Percentiles rank a stretch among this genome's conserved stretches.
These are phyloP conservation scores for Leucophenga montana DNA, from an alignment of 2,888 invertebrate species.

Conservation along the genomic window DNA sequence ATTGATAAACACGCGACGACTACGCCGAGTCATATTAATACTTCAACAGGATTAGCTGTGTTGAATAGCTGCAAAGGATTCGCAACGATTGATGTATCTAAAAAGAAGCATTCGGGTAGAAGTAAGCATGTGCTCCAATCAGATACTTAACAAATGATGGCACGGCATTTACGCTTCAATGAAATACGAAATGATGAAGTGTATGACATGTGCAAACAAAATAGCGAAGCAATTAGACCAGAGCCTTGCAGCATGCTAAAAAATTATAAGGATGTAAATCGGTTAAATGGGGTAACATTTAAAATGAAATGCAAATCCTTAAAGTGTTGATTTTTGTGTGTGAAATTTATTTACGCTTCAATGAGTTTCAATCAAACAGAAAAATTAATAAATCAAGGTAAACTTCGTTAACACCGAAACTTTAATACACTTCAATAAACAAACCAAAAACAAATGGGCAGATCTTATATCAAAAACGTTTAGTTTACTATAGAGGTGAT, in stretches of 20 bases:
- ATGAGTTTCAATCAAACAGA: background rate
- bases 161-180: too few relatives aligned
- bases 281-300: background rate
- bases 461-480: too few relatives aligned
- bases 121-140: too few relatives aligned
- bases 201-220: background rate
- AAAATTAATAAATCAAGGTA: too few relatives aligned
- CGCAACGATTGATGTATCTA: background rate
- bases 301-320: background rate
- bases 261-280: background rate
- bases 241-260: background rate
- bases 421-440: too few relatives aligned
- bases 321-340: constrained; percentile 20
- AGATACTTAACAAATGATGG: too few relatives aligned
- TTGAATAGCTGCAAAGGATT: constrained; percentile 1
- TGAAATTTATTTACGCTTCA: constrained; percentile 16
- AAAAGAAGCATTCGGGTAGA: too few relatives aligned
- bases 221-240: background rate
- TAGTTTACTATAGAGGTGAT: too few relatives aligned
- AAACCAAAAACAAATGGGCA: too few relatives aligned
- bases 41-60: background rate
- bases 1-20: background rate
- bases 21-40: background rate
- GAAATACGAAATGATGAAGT: too few relatives aligned
- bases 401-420: too few relatives aligned